Evolutionary conservation across 35 echinoderm and acorn worm species (phyloP).

Genomic region (Heliocidaris tuberculata): DNA sequence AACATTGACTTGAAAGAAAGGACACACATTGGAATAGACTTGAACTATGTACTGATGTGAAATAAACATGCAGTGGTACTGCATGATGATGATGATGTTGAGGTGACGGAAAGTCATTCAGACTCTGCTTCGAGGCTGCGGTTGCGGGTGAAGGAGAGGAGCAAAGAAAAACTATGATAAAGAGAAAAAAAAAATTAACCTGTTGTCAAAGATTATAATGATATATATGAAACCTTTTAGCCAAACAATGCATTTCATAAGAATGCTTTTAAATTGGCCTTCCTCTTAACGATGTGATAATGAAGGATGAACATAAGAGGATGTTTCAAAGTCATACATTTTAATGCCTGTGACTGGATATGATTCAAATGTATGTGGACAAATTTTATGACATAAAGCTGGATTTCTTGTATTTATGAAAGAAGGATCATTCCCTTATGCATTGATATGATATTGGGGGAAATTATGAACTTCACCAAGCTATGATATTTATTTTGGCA

Average conservation of each 20-base stretch:
- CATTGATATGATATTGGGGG: not conserved
- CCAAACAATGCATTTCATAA: constrained; percentile 32
- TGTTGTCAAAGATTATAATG: constrained; percentile 38
- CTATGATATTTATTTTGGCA: not conserved
- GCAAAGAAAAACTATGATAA: constrained; percentile 1
- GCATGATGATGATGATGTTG: not conserved
- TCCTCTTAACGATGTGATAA: not conserved
- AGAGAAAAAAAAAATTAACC: not conserved
- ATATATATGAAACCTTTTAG: constrained; percentile 44
- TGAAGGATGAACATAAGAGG: not conserved
- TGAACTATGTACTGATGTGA: not conserved
- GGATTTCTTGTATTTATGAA: not conserved
- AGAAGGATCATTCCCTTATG: not conserved
- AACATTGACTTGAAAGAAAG: not conserved
- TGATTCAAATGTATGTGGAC: not conserved
- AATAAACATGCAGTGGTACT: not conserved
- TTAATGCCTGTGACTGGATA: not conserved
- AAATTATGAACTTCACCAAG: not conserved
- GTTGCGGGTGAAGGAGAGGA: not conserved
- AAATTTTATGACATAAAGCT: not conserved
- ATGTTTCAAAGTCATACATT: not conserved
- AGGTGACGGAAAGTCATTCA: not conserved
- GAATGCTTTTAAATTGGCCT: constrained; percentile 54
- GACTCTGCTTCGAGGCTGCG: not conserved
- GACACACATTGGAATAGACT: not conserved